Evolutionary conservation across 2,797 vertebrate species (phyloP), one percentile per base, ranked within the genome.

Genomic region (Gouania willdenowi): DNA sequence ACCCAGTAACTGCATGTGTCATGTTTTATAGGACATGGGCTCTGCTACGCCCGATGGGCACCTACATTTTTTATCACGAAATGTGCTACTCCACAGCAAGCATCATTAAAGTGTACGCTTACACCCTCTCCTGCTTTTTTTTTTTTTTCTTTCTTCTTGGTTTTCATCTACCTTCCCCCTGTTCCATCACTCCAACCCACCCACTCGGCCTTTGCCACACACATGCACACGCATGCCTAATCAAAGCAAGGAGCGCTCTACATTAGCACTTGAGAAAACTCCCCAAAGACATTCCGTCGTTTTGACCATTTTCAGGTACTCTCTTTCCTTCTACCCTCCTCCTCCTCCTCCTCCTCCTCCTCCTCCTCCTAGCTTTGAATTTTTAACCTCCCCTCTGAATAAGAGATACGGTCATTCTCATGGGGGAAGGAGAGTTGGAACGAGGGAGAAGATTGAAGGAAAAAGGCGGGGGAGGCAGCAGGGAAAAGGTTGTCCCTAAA

Each of bases 311-410:
- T 84, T 71, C 79, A 86, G 82, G 77, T 86, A 66, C 76, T 53
- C 54, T 62, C 48, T 65, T 57, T 63, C 52, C 40, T 19, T 37
- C 39, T 36, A 53, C 46, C 37, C 21, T 6, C 59, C 40, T 45
- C 63, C 72, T 31, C 46, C 56, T 62, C 39, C 30, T 34, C 37
- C 21, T 6, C 59, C 40, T 45, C 63, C 72, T 31, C 46, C 56
- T 62, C 39, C 30, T 34, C n/a, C n/a, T 54, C 27, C 28, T 53
- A 36, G 67, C 61, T 78, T 79, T 89, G 71, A 84, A 90, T 89
- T 86, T 91, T 91, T 89, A 85, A 90, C 75, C 74, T 77, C 77
- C 80, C 68, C 37, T 56, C 79, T 87, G 77, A 88, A 89, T 90
- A 85, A 90, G 88, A 89, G 56, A 89, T 90, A 79, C 63, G 63